Percentiles rank a stretch among this genome's conserved stretches.
Conservation (phyloP, 2,797 vertebrate genomes). For the Novumbra hubbsi region DNA sequence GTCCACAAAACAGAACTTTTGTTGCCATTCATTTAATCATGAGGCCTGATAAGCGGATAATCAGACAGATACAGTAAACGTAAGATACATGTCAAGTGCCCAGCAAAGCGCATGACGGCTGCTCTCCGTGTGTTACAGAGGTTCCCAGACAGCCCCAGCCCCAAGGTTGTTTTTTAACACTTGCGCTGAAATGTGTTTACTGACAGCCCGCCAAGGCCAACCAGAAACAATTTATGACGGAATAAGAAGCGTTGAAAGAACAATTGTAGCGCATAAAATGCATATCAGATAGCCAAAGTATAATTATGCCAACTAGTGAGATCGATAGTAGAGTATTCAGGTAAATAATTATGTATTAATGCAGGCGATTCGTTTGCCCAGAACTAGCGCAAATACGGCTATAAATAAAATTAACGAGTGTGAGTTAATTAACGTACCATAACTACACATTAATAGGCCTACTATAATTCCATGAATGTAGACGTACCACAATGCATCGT, state of each 20-base stretch:
- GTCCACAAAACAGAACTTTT: conserved; percentile 54
- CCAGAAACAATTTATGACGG: not conserved
- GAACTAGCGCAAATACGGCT: not conserved
- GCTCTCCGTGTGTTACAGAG: conserved; percentile 39
- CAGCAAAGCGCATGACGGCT: conserved; percentile 31
- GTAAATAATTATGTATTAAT: not conserved
- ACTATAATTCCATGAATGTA: not conserved
- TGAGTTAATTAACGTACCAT: not conserved
- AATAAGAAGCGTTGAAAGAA: not conserved
- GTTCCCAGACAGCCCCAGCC: conserved; percentile 18
- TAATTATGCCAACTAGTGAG: not conserved
- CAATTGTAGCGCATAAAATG: not conserved
- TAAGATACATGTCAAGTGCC: conserved; percentile 67
- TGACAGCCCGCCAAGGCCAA: conserved; percentile 10
- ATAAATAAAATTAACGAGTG: not conserved
- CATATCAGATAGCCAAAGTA: not conserved
- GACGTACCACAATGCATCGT: not conserved
- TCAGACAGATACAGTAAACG: conserved; percentile 41
- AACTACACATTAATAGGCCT: not conserved
- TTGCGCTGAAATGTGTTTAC: conserved; percentile 13
- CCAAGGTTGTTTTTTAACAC: conserved; percentile 22
- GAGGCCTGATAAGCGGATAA: conserved; percentile 64
- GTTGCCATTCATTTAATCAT: conserved; percentile 60
- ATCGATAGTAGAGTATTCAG: not conserved
- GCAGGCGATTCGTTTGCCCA: not conserved